Conservation (phyloP, 1,140 invertebrate species). For the Eufriesea mexicana region DNA sequence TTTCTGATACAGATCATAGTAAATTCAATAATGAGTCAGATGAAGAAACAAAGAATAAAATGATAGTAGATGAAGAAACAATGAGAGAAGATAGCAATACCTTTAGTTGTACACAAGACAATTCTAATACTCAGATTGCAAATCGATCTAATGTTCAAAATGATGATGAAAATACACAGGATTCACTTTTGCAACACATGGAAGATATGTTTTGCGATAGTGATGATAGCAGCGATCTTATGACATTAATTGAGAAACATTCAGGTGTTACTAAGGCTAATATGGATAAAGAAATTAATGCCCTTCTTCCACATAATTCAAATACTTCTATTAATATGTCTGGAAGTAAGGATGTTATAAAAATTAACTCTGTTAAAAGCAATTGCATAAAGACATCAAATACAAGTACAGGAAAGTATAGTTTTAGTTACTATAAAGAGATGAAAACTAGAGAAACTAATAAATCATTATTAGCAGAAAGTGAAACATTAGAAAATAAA, state of each 20-base stretch:
- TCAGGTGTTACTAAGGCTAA: slow-evolving; percentile 69
- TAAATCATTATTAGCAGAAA: slow-evolving; percentile 51
- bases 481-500: slow-evolving; percentile 40
- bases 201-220: slow-evolving; percentile 78
- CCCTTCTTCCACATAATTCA: slow-evolving; percentile 4
- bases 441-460: slow-evolving; percentile 61
- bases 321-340: not conserved
- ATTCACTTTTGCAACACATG: slow-evolving; percentile 73
- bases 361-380: slow-evolving; percentile 5
- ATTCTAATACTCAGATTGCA: not conserved
- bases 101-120: slow-evolving; percentile 1
- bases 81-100: slow-evolving; percentile 30
- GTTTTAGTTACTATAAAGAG: slow-evolving; percentile 70
- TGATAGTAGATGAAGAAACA: slow-evolving; percentile 21
- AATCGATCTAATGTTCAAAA: slow-evolving; percentile 27
- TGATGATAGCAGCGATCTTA: slow-evolving; percentile 74
- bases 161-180: slow-evolving; percentile 69
- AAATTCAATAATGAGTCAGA: slow-evolving; percentile 27
- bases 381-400: slow-evolving; percentile 7
- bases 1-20: slow-evolving; percentile 7
- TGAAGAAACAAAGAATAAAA: not conserved
- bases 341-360: slow-evolving; percentile 38
- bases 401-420: slow-evolving; percentile 61
- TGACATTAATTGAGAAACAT: slow-evolving; percentile 73
- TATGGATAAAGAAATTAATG: slow-evolving; percentile 67